Conservation (phyloP, 2,113 vertebrate genomes). For the Indri indri region DNA sequence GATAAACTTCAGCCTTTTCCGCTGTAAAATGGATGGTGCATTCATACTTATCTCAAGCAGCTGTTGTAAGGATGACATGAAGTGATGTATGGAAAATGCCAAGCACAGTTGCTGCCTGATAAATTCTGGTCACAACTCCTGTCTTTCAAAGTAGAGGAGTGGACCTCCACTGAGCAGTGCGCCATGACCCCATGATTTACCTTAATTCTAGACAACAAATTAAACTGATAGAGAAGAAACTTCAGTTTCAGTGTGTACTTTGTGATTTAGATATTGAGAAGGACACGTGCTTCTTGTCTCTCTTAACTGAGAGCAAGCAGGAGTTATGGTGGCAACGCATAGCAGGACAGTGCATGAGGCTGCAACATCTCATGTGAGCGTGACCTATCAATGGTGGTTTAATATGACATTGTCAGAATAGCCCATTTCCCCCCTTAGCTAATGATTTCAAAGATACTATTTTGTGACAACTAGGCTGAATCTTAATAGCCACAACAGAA, state of each 20-base stretch:
- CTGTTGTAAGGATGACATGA: not conserved
- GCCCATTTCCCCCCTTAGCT: not conserved
- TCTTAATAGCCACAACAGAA: not conserved
- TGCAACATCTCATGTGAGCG: not conserved
- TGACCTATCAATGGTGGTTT: not conserved
- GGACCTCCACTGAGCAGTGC: too few relatives aligned
- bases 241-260: not conserved
- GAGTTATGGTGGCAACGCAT: not conserved
- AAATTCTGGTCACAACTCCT: too few relatives aligned
- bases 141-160: not conserved
- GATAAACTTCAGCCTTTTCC: not conserved
- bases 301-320: not conserved
- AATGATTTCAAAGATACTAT: not conserved
- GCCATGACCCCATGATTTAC: not conserved
- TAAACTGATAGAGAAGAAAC: not conserved
- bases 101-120: not conserved
- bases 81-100: not conserved
- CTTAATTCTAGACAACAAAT: not conserved
- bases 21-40: not conserved
- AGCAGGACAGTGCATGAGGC: not conserved
- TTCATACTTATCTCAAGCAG: not conserved
- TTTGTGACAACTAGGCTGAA: not conserved
- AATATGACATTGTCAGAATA: not conserved
- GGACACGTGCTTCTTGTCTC: not conserved
- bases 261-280: not conserved